Evolutionary conservation across 2,113 vertebrate species (phyloP), one percentile per base, ranked within the genome.

Genomic region (Numenius arquata): DNA sequence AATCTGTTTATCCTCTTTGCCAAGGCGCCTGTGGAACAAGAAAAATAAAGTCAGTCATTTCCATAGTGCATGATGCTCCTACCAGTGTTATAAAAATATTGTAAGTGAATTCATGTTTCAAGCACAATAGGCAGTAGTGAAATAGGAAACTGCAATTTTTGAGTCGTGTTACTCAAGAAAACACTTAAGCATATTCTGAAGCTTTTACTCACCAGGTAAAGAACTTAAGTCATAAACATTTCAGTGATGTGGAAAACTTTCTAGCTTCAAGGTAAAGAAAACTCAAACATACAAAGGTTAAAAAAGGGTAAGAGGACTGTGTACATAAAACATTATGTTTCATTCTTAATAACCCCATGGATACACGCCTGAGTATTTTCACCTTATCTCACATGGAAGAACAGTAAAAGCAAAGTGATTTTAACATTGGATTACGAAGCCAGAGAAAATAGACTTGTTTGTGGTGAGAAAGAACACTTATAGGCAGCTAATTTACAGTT

Each of bases 1-100:
- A 88, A 93, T 85, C 76, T 85, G 47, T 86, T 97, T 97, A 95
- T 90, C 85, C 84, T 84, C 75, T 95, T 96, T 95, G 85, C 63
- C 73, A 77, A 93, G 65, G 75, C 0, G 8, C 50, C 94, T 96
- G 77, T 62, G 94, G 95, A 89, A 89, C 68, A 93, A 92, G 52
- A 93, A 88, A 71, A 95, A 84, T 63, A 62, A 61, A 82, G 55
- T 50, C 79, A 80, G 61, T 72, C 25, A 85, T 55, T 89, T 85
- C 34, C 36, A 83, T 6, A 41, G 19, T 30, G 25, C n/a, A 43
- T 16, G 63, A 84, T 52, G 43, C 14, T 67, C 9, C 56, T 66
- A 62, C 21, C 26, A 59, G 12, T 53, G 18, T 4, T 38, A 65
- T 41, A 56, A 88, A 92, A 58, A 48, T 2, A 74, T 5, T 70